Evolutionary conservation across 2,888 invertebrate genomes (phyloP).

Genomic region (Tachystola acroxantha): DNA sequence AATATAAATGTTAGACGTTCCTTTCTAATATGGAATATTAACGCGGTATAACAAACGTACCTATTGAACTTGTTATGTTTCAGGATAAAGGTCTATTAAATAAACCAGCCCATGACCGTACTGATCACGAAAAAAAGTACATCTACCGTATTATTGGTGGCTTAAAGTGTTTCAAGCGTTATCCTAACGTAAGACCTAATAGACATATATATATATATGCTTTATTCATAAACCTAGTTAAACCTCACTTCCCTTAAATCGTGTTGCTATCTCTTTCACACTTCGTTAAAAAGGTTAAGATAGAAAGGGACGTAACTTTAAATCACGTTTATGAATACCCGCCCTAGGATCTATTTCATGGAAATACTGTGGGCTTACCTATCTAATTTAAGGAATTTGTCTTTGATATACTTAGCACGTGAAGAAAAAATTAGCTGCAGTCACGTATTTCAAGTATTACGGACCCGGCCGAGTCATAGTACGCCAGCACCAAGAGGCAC

Average conservation of each 20-base stretch:
- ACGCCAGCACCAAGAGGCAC: conserved; percentile 78
- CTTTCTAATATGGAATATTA: too few relatives aligned
- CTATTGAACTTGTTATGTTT: too few relatives aligned
- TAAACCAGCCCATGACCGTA: conserved; percentile 71
- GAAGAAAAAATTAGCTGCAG: conserved; percentile 78
- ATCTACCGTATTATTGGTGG: conserved; percentile 78
- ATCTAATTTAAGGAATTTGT: too few relatives aligned
- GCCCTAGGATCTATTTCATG: too few relatives aligned
- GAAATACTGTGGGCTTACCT: too few relatives aligned
- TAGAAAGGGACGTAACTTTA: too few relatives aligned
- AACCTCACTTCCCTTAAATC: too few relatives aligned
- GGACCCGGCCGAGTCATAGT: conserved; percentile 79
- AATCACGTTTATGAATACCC: too few relatives aligned
- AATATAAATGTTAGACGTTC: conserved; percentile 59
- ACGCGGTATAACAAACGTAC: too few relatives aligned
- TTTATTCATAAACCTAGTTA: too few relatives aligned
- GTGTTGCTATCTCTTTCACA: too few relatives aligned
- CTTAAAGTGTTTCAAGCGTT: conserved; percentile 79
- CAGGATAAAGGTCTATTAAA: conserved; percentile 81
- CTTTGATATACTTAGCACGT: conserved; percentile 74
- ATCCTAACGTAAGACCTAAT: conserved; percentile 74
- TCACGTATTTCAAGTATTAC: conserved; percentile 80
- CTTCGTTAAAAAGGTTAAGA: too few relatives aligned
- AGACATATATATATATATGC: not conserved
- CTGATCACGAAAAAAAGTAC: conserved; percentile 78